Conservation (phyloP, 2,113 vertebrate species). For the Salvelinus alpinus region DNA sequence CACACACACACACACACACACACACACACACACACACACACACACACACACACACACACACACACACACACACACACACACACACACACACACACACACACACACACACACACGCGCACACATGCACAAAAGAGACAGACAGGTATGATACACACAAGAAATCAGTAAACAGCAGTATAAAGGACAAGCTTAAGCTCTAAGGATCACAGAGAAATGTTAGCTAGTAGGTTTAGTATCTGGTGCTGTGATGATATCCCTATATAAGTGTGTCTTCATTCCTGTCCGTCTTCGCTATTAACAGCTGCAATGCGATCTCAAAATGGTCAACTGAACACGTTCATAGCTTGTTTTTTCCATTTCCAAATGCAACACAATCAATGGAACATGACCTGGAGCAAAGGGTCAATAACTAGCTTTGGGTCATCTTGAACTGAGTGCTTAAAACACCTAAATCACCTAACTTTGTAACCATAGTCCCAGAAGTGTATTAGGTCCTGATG, state of each 20-base stretch:
- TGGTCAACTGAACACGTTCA: too few relatives aligned
- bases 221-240: neutral
- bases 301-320: too few relatives aligned
- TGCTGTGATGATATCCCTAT: too few relatives aligned
- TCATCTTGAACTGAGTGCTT: neutral
- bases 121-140: constrained; percentile 22
- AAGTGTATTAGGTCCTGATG: constrained; percentile 46
- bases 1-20: too few relatives aligned
- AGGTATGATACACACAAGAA: constrained; percentile 35
- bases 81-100: too few relatives aligned
- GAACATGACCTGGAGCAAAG: too few relatives aligned
- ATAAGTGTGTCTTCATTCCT: too few relatives aligned
- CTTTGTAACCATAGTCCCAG: neutral
- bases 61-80: too few relatives aligned
- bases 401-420: too few relatives aligned
- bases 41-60: too few relatives aligned
- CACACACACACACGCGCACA: neutral
- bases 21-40: constrained; percentile 2
- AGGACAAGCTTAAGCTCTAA: neutral
- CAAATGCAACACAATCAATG: too few relatives aligned
- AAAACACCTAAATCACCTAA: neutral
- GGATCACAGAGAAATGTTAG: neutral
- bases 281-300: neutral
- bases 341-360: too few relatives aligned
- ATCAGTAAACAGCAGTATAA: constrained; percentile 22